phyloP scores from a whole-genome alignment of 2,888 invertebrate genomes.

The Cistogaster globosa region DNA sequence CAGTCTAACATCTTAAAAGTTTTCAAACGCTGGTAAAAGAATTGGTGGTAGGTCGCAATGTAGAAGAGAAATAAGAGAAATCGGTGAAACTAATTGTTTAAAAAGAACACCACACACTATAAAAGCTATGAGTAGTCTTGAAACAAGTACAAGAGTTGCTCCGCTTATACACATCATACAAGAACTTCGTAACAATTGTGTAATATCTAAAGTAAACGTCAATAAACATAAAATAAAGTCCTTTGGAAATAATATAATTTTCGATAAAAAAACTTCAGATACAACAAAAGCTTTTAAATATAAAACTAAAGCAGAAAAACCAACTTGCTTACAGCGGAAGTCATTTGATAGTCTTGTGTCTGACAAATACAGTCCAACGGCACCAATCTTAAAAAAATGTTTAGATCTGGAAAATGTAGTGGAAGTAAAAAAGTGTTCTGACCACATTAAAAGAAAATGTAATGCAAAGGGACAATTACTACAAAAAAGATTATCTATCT shows the following conservation, averaged over 20 bases:
- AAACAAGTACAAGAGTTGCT: conserved; percentile 74
- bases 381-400: conserved; percentile 64
- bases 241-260: conserved; percentile 7
- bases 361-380: conserved; percentile 45
- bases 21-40: not conserved
- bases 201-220: conserved; percentile 81
- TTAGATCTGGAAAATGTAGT: conserved; percentile 64
- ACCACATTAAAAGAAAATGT: conserved; percentile 73
- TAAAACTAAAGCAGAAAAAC: not conserved
- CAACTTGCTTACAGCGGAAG: not conserved
- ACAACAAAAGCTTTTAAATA: not conserved
- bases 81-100: not conserved
- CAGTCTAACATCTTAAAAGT: not conserved
- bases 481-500: conserved; percentile 78
- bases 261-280: not conserved
- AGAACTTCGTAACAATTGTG: conserved; percentile 80
- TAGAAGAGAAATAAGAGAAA: not conserved
- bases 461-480: conserved; percentile 78
- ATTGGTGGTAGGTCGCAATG: not conserved
- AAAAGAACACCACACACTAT: conserved; percentile 47
- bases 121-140: conserved; percentile 76
- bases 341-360: not conserved
- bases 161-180: conserved; percentile 82
- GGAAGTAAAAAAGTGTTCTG: not conserved
- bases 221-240: conserved; percentile 77